Percentiles rank a stretch among this genome's conserved stretches.
Evolutionary conservation across 2,888 invertebrate species (phyloP).

Genomic region (Mayetiola destructor): DNA sequence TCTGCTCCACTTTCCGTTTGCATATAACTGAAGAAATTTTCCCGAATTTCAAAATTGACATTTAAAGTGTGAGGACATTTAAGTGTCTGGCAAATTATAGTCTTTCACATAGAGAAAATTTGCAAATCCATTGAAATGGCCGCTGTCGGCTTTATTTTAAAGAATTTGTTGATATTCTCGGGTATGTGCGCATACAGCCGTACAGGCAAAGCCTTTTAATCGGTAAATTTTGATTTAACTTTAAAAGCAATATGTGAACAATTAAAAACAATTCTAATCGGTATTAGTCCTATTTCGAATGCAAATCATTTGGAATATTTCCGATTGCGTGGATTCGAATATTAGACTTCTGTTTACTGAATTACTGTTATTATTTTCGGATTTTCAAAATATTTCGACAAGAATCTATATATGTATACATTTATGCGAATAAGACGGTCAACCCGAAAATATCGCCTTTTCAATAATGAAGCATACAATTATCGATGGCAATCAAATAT

Average conservation of each 20-base stretch:
- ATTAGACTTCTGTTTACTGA: no score
- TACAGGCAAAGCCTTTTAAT: neutral
- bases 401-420: no score
- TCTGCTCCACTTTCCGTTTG: neutral
- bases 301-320: constrained; percentile 4
- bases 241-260: neutral
- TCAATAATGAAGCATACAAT: no score
- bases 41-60: neutral
- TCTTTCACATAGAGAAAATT: neutral
- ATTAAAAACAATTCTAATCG: neutral
- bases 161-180: neutral
- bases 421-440: no score
- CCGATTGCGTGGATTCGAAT: no score
- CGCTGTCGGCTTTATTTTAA: constrained; percentile 1
- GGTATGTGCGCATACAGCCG: neutral
- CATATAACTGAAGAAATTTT: constrained; percentile 7
- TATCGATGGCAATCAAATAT: no score
- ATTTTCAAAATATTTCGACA: no score
- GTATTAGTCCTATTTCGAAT: neutral
- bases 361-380: no score
- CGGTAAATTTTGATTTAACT: neutral
- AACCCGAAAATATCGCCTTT: no score
- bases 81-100: neutral
- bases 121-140: neutral
- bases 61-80: neutral